Evolutionary conservation across 2,113 vertebrate species (phyloP).

Genomic region (Procavia capensis): DNA sequence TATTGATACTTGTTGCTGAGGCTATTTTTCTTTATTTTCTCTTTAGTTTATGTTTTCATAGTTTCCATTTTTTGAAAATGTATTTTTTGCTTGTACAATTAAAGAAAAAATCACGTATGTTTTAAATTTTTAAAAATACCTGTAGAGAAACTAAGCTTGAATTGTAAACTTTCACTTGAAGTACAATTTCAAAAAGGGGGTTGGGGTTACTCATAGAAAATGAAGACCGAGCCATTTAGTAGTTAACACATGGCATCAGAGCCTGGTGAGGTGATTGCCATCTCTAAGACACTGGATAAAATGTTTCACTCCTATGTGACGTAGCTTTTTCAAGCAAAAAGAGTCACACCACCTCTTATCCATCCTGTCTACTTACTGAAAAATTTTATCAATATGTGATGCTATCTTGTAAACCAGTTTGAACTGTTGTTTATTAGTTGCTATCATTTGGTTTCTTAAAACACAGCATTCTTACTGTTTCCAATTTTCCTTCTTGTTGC

Average conservation of each 20-base stretch:
- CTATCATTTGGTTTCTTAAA: background rate
- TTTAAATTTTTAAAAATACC: too few species aligned
- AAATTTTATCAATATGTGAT: background rate
- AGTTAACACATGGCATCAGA: background rate
- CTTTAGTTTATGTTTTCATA: background rate
- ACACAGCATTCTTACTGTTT: background rate
- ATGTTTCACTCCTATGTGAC: background rate
- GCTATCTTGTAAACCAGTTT: background rate
- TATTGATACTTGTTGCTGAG: background rate
- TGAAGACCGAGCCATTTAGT: background rate
- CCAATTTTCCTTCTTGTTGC: too few species aligned
- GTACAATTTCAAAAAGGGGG: too few species aligned
- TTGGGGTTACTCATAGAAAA: constrained; percentile 15
- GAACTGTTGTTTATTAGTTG: background rate
- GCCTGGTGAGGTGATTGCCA: background rate
- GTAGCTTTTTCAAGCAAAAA: background rate
- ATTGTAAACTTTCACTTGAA: too few species aligned
- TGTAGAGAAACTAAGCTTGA: too few species aligned
- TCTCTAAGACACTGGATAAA: background rate
- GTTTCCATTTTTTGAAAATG: background rate
- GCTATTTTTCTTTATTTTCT: constrained; percentile 33
- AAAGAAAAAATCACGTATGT: background rate
- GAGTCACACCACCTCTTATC: background rate
- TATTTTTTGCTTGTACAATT: background rate
- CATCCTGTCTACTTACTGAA: background rate